phyloP scores from a whole-genome alignment of 2,888 invertebrate genomes.

The Dryadula phaetusa region DNA sequence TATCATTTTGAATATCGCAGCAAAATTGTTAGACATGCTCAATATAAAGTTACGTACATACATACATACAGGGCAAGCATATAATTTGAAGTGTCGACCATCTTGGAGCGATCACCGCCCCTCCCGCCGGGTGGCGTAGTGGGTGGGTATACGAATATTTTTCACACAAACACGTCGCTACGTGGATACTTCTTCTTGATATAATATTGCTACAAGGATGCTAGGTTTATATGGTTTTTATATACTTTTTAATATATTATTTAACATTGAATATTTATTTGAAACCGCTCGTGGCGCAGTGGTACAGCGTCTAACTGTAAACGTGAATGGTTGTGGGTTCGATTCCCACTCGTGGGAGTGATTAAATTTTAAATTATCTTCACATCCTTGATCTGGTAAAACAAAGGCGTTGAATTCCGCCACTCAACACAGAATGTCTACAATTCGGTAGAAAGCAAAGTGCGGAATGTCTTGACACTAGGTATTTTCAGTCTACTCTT shows the following conservation, averaged over 20 bases:
- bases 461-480: no score
- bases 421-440: no score
- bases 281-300: no score
- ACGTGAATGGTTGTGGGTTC: no score
- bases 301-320: no score
- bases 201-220: slow-evolving; percentile 73
- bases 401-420: no score
- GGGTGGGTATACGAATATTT: slow-evolving; percentile 82
- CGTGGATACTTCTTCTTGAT: slow-evolving; percentile 82
- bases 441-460: no score
- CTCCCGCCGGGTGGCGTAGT: slow-evolving; percentile 47
- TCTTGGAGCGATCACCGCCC: slow-evolving; percentile 72
- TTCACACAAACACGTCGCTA: slow-evolving; percentile 84
- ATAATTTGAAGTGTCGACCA: slow-evolving; percentile 51
- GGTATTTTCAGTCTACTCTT: no score
- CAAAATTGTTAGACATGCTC: slow-evolving; percentile 9
- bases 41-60: slow-evolving; percentile 5
- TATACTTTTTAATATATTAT: not conserved
- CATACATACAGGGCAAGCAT: slow-evolving; percentile 39
- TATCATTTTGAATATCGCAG: not conserved
- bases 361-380: no score
- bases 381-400: no score
- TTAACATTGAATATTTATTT: no score
- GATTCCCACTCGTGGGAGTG: no score
- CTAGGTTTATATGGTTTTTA: slow-evolving; percentile 61